Base-by-base conservation (phyloP, 2,888 invertebrate genomes). In the Tinea trinotella region DNA sequence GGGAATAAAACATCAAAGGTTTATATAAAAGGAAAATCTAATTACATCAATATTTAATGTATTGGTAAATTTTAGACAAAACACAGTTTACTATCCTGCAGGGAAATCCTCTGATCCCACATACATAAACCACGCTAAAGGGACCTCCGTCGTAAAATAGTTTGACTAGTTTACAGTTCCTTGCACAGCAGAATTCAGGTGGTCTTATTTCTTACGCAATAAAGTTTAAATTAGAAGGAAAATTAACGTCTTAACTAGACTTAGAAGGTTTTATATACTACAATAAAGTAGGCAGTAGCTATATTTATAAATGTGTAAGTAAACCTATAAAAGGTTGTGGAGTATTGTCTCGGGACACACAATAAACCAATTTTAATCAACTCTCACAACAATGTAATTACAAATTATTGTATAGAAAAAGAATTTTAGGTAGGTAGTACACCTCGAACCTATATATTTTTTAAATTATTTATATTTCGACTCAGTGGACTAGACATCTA, bases 91-190 rank as follows among this genome's bases (percentile, higher is more conserved):
- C 24, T 50, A 12, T 10, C 24, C 50, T 50, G 24, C 24, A 4
- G 50, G 50, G 50, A 50, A 50, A 50, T 24, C 50, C 50, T 9
- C 24, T 24, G 24, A 24, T 24, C 50, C 24, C 15, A 5, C 12
- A 24, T 4, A 48, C 20, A 24, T 20, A 50, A 50, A 50, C 50
- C 50, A 24, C 48, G 10, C 24, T 24, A 12, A 50, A 50, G 50
- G 50, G 50, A 50, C 20, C 50, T 9, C 22, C 7, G 18, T 50
- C 50, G 50, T 50, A 50, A 50, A 50, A 24, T 50, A 24, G 22
- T 24, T 40, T 40, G 40, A 40, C 40, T 40, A 40, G 40, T 40
- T 12, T 40, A 40, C 40, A 30, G 30, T 4, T 30, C 9, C 9
- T 30, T 30, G 30, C 30, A 30, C 30, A 30, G 30, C 3, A 10